Percentiles rank a stretch among this genome's conserved stretches.
Evolutionary conservation across 2,888 invertebrate genomes (phyloP).

Genomic region (Eretmocerus hayati): DNA sequence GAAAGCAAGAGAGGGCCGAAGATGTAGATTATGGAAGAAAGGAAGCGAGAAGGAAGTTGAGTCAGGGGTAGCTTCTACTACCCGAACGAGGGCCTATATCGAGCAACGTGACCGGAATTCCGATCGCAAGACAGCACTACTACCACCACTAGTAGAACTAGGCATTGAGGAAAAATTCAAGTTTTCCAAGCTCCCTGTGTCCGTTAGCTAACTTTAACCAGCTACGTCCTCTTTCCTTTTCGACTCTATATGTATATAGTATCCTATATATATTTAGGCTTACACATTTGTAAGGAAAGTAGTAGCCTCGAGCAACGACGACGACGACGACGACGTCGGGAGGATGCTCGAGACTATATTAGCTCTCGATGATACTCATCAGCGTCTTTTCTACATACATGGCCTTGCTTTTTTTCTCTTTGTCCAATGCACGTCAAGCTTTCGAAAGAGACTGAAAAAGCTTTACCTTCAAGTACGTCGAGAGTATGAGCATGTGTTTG

Average conservation of each 20-base stretch:
- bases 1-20: conserved; percentile 1
- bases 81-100: no score
- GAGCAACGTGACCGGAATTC: conserved; percentile 36
- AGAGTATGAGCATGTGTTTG: no score
- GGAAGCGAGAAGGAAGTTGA: not conserved
- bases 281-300: not conserved
- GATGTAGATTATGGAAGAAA: not conserved
- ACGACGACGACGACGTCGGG: not conserved
- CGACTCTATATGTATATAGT: no score
- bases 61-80: no score
- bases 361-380: no score
- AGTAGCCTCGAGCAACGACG: conserved; percentile 2
- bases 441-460: no score
- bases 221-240: not conserved
- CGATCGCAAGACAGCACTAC: conserved; percentile 1
- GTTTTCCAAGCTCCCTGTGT: conserved; percentile 24
- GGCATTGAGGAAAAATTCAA: conserved; percentile 23
- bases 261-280: not conserved
- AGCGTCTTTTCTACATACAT: no score
- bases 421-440: no score
- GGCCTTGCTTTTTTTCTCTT: no score
- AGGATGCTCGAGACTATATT: no score
- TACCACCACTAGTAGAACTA: conserved; percentile 1
- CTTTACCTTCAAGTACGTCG: no score
- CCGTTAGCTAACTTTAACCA: conserved; percentile 23